These are phyloP conservation scores for Psococerastis gibbosa DNA, from an alignment of 2,888 invertebrate genomes.

Conservation along the genomic window DNA sequence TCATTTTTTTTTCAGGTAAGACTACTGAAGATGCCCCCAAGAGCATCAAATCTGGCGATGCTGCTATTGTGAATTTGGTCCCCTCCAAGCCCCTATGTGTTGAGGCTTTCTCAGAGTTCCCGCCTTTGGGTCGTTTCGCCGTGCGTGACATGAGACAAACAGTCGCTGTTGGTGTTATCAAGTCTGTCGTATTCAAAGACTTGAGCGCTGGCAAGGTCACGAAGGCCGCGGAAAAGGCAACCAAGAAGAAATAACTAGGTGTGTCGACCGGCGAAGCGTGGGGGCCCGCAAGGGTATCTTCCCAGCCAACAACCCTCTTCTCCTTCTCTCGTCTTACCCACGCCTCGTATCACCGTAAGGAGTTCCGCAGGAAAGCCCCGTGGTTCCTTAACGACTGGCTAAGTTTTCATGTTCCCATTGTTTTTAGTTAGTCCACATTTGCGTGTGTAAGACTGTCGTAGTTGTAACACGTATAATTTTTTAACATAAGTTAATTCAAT, in stretches of 20 bases:
- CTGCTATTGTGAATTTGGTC: conserved; percentile 80
- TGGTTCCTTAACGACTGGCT: too few relatives aligned
- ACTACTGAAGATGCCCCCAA: conserved; percentile 84
- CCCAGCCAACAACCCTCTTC: conserved; percentile 26
- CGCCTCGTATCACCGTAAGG: conserved; percentile 78
- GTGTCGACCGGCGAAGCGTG: conserved; percentile 24
- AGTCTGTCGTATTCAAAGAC: conserved; percentile 84
- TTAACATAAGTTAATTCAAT: conserved; percentile 20
- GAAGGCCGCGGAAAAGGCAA: conserved; percentile 96
- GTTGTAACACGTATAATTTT: too few relatives aligned
- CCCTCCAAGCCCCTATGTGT: conserved; percentile 97
- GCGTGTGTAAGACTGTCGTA: too few relatives aligned
- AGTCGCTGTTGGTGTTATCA: conserved; percentile 95
- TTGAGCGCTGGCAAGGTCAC: conserved; percentile 82
- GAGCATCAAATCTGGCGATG: conserved; percentile 73
- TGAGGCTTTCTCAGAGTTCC: conserved; percentile 94
- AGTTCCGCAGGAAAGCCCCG: conserved; percentile 72
- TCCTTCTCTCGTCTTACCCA: conserved; percentile 43
- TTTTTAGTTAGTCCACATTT: too few relatives aligned
- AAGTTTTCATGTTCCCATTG: too few relatives aligned
- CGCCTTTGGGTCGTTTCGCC: conserved; percentile 94
- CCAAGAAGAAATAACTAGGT: conserved; percentile 92
- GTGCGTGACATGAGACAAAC: conserved; percentile 99
- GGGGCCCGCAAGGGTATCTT: too few relatives aligned
- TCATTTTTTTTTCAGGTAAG: conserved; percentile 43